Evolutionary conservation across 2,113 vertebrate genomes (phyloP), one percentile per base, ranked within the genome.

Genomic region (Anarhynchus alexandrinus): DNA sequence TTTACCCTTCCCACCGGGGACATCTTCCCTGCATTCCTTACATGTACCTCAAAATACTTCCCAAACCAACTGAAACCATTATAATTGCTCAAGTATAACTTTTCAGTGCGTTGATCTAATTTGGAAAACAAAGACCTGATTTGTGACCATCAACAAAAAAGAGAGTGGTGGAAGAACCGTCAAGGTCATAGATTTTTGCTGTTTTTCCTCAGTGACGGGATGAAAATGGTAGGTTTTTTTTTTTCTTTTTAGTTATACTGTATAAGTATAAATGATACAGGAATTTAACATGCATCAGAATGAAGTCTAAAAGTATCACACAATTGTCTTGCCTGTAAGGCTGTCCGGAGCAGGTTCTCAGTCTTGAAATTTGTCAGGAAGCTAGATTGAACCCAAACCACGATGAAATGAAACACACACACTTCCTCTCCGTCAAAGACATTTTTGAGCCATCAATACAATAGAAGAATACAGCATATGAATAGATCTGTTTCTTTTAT

Each of bases 401-500:
- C 7, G 5, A 86, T 27, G 20, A 92, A 95, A 80, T 42, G 32
- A 70, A 92, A 71, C 12, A 86, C 14, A 40, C 4, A 86, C 14
- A 40, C 4, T 70, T 88, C 20, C 23, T 57, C 42, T 82, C 49
- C 78, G 77, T 62, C 38, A 77, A 21, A 90, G 22, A 83, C 29
- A 73, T 2, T 13, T 5, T 27, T 71, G 27, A 96, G 11, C 23
- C 58, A 61, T 32, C 27, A 71, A 52, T 32, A 92, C 12, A 90
- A 86, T 0, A 88, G 9, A 73, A 90, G 9, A 77, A 83, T 8
- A 85, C 10, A 77, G 51, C 85, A 40, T 66, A 85, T 66, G 36
- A 93, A 94, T n/a, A 3, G 82, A 77, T 69, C 2, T 52, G 17
- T 65, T 94, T 94, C 6, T 32, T 97, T 96, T 97, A 95, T 96